These are phyloP conservation scores for Bombus pascuorum DNA, from an alignment of 1,140 invertebrate species.

Conservation along the genomic window DNA sequence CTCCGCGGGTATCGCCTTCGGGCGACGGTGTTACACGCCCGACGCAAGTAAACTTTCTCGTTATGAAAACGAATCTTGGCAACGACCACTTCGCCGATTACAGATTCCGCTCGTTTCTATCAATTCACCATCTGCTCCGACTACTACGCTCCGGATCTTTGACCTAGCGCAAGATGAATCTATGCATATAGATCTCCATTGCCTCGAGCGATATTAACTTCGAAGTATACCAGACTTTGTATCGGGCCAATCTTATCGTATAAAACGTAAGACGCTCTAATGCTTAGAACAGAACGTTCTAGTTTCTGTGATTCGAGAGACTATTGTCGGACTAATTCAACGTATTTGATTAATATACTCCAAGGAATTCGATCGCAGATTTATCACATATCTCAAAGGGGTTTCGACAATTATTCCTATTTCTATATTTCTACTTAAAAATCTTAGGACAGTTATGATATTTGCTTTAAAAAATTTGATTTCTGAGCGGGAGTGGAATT, in stretches of 20 bases:
- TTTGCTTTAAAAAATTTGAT: too few species aligned
- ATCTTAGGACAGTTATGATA: too few species aligned
- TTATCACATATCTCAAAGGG: rapidly evolving
- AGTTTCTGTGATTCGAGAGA: not conserved
- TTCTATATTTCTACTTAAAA: too few species aligned
- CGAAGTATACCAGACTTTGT: not conserved
- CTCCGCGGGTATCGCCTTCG: slow-evolving; percentile 12
- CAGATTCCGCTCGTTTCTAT: slow-evolving; percentile 13
- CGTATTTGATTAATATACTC: not conserved
- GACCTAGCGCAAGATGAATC: not conserved
- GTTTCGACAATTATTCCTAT: not conserved
- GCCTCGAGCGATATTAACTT: not conserved
- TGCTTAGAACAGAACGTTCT: not conserved
- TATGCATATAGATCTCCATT: not conserved
- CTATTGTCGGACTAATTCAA: not conserved
- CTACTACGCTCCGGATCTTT: not conserved
- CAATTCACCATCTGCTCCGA: not conserved
- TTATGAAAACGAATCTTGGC: slow-evolving; percentile 20
- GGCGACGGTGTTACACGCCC: not conserved
- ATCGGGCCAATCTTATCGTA: too few species aligned
- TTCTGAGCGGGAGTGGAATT: too few species aligned
- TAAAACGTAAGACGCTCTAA: not conserved
- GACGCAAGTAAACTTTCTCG: slow-evolving; percentile 17
- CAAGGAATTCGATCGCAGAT: rapidly evolving
- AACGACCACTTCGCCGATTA: not conserved